These are phyloP conservation scores for Stomatorhinus walkeri DNA, from an alignment of 2,797 vertebrate genomes.

Conservation along the genomic window DNA sequence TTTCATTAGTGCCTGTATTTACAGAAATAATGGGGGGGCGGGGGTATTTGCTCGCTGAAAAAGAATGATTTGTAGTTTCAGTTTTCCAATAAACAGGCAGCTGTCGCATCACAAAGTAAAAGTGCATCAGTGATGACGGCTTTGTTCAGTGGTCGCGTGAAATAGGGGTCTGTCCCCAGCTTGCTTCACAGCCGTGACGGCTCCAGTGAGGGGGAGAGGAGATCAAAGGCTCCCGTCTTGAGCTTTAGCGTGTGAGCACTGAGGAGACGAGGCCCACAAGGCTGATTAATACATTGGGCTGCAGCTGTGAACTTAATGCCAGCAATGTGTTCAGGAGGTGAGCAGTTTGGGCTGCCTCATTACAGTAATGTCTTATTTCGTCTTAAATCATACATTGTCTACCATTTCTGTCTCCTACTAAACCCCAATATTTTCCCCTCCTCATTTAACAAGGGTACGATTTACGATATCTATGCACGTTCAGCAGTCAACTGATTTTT, in stretches of 20 bases:
- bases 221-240: neutral
- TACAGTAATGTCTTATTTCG: slow-evolving; percentile 4
- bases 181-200: neutral
- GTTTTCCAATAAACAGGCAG: neutral
- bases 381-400: neutral
- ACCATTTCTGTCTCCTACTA: neutral
- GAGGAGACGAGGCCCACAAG: neutral
- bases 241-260: neutral
- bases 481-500: neutral
- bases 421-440: neutral
- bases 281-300: neutral
- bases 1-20: neutral
- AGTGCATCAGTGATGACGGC: neutral
- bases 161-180: neutral
- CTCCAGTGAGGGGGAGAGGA: neutral
- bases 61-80: neutral
- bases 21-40: neutral
- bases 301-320: slow-evolving; percentile 1
- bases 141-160: neutral
- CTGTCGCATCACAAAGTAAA: neutral
- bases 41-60: neutral
- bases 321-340: neutral
- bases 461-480: neutral
- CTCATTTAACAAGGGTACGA: neutral
- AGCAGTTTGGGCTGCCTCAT: neutral